Base-by-base conservation (phyloP, 2,888 invertebrate species). In the Rhogogaster chlorosoma region DNA sequence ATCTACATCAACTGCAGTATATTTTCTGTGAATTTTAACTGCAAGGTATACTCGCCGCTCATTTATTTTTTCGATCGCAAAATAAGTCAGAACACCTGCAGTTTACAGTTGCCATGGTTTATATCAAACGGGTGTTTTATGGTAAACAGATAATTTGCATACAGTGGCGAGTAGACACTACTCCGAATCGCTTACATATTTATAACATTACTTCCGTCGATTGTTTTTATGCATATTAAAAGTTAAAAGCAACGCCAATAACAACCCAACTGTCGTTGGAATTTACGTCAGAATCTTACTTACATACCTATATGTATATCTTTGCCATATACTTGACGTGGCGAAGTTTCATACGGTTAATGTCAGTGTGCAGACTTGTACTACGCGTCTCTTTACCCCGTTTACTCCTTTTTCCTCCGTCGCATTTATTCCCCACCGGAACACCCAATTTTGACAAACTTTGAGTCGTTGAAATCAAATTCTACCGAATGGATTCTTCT, bases 131-230 rank as follows among this genome's bases (percentile, higher is more conserved):
- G 57, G 38, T 80, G 80, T 80, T 22, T 61, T 36, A 80, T 57
- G 80, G 22, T 73, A 73, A 42, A 26, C 42, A 22, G 38, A 38
- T 22, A 29, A 80, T 80, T 80, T 38, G 22, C 80, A 80, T 57
- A 80, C 57, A 80, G 80, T 61, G 77, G 77, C 77, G 77, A 77
- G 49, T 77, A 73, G 38, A 32, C 18, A 77, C 29, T 32, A 78
- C 57, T 87, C 82, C 86, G 84, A 87, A 85, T 73, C 89, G 85
- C 88, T 86, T 91, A 89, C 88, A 93, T 93, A 93, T 93, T 93
- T 91, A 93, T 92, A 89, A 86, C 57, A 22, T 61, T 61, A 92
- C 92, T 93, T 93, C 93, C 93, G 92, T 78, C 91, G 90, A 93
- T 93, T 93, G 93, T 93, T 90, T 86, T 83, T 83, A 82, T 82